phyloP scores from a whole-genome alignment of 2,113 vertebrate genomes.

The Mohoua ochrocephala region DNA sequence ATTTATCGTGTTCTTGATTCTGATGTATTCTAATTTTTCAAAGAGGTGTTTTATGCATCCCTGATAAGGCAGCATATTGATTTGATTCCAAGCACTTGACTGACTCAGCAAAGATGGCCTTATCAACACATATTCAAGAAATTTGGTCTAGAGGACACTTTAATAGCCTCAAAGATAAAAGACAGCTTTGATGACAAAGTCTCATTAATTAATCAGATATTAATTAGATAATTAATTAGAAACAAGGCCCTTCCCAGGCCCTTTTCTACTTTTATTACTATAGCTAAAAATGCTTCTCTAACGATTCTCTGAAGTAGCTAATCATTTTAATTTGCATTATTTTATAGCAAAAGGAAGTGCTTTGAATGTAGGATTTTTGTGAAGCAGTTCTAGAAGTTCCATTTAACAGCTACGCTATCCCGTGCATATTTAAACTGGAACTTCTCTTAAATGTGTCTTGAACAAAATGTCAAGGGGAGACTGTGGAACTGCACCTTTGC shows the following conservation, averaged over 20 bases:
- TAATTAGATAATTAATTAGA: conserved; percentile 51
- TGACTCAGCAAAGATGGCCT: conserved; percentile 27
- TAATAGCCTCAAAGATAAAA: conserved; percentile 40
- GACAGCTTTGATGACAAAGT: conserved; percentile 23
- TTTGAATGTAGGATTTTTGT: background rate
- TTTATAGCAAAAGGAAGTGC: background rate
- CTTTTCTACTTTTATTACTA: conserved; percentile 15
- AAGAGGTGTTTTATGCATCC: background rate
- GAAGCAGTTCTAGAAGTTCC: background rate
- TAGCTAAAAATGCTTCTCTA: conserved; percentile 19
- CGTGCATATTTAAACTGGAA: background rate
- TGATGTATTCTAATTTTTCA: conserved; percentile 14
- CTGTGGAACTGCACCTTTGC: background rate
- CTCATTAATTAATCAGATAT: conserved; percentile 49
- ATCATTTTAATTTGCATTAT: conserved; percentile 31
- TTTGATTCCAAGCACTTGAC: conserved; percentile 2
- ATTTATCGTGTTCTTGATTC: background rate
- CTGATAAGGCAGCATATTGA: background rate
- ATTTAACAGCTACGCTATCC: background rate
- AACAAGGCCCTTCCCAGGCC: background rate
- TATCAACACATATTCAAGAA: conserved; percentile 34
- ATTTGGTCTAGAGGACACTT: conserved; percentile 1
- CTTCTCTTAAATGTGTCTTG: background rate
- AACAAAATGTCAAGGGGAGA: background rate
- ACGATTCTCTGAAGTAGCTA: background rate